Evolutionary conservation across 2,888 invertebrate genomes (phyloP).

Genomic region (Hyles lineata): DNA sequence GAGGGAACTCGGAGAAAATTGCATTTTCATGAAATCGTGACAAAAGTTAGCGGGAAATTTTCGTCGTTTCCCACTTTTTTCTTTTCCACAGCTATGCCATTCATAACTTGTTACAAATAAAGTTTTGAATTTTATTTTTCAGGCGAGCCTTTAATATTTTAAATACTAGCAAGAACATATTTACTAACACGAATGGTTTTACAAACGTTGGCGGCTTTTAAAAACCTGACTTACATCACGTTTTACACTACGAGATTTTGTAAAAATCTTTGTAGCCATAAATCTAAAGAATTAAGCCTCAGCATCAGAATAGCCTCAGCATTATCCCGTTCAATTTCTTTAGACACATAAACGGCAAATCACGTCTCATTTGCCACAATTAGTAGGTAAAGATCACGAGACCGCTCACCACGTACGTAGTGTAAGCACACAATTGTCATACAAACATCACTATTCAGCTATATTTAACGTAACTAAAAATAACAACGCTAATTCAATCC

Average conservation of each 20-base stretch:
- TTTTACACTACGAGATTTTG: no score
- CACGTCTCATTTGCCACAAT: neutral
- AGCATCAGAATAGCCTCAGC: neutral
- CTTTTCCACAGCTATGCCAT: neutral
- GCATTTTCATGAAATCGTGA: constrained; percentile 2
- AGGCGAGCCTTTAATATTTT: no score
- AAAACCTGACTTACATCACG: no score
- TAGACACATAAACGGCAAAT: neutral
- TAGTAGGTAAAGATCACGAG: constrained; percentile 1
- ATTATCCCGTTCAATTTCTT: neutral
- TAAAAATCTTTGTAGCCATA: no score
- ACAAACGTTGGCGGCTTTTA: no score
- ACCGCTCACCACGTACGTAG: neutral
- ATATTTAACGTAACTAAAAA: constrained; percentile 19
- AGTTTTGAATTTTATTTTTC: no score
- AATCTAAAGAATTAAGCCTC: neutral
- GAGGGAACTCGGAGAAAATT: neutral
- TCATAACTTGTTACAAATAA: constrained; percentile 2
- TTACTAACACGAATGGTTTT: no score
- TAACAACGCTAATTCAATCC: constrained; percentile 21
- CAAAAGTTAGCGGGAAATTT: neutral
- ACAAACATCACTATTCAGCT: constrained; percentile 13
- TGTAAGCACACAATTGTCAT: constrained; percentile 4
- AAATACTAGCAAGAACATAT: no score
- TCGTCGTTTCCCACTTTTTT: neutral